Percentiles rank a stretch among this genome's conserved stretches.
These are phyloP conservation scores for Carapus acus DNA, from an alignment of 2,797 vertebrate genomes.

Conservation along the genomic window DNA sequence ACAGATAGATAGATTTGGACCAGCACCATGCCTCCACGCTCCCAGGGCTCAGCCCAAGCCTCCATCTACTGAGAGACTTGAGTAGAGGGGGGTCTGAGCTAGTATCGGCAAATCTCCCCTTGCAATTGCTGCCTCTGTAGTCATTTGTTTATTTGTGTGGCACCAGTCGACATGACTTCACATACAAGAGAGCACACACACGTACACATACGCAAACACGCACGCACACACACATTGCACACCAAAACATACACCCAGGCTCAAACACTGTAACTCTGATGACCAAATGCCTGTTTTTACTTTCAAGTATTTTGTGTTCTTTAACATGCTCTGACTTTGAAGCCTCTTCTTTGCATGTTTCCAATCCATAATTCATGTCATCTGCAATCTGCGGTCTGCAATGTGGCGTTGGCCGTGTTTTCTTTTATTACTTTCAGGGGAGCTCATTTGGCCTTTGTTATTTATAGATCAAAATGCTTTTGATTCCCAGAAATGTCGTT, in stretches of 20 bases:
- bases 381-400: constrained; percentile 38
- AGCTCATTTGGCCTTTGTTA: constrained; percentile 14
- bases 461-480: constrained; percentile 8
- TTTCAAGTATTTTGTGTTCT: constrained; percentile 51
- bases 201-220: constrained; percentile 18
- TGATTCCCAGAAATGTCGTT: background rate
- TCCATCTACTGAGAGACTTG: constrained; percentile 54
- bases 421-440: constrained; percentile 24
- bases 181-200: constrained; percentile 32
- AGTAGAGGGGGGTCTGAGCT: constrained; percentile 37
- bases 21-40: constrained; percentile 66
- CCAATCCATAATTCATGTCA: constrained; percentile 53
- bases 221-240: constrained; percentile 11
- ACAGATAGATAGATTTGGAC: constrained; percentile 58
- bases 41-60: constrained; percentile 40
- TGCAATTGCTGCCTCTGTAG: constrained; percentile 22
- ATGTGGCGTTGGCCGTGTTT: constrained; percentile 34
- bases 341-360: constrained; percentile 45
- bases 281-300: constrained; percentile 37
- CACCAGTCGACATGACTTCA: constrained; percentile 24
- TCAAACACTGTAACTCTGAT: constrained; percentile 39
- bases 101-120: constrained; percentile 43
- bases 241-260: constrained; percentile 6
- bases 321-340: constrained; percentile 46
- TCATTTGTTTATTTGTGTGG: constrained; percentile 34